Evolutionary conservation across 2,888 invertebrate species (phyloP), one percentile per base, ranked within the genome.

Genomic region (Corythucha ciliata): DNA sequence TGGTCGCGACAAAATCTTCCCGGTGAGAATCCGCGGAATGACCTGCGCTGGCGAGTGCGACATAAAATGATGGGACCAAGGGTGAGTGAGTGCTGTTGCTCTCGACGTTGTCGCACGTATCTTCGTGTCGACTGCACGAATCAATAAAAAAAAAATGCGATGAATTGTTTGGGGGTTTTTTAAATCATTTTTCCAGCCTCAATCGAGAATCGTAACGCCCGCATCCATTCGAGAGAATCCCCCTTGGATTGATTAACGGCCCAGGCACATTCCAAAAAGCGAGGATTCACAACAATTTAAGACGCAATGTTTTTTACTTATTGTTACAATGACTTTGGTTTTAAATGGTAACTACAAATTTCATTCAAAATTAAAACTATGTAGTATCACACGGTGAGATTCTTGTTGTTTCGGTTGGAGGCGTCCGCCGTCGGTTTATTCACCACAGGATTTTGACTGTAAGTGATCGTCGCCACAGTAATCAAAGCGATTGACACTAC

Each of bases 371-470:
- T 33, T 33, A 16, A 33, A 14, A 16, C 33, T 33, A 33, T 33
- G 14, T 33, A 14, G n/a, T 3, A 16, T 14, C 6, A 33, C 14
- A n/a, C 16, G 33, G 6, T 33, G 33, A 24, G 26, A 33, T 18
- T 39, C 29, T 48, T 50, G n/a, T 36, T n/a, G 26, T 49, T 55
- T 10, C 27, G 12, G 20, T 51, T 56, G 24, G 45, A 47, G 10
- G n/a, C n/a, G n/a, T n/a, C n/a, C n/a, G n/a, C n/a, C n/a, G n/a
- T n/a, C n/a, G n/a, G n/a, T n/a, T n/a, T n/a, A n/a, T n/a, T n/a
- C n/a, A n/a, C n/a, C n/a, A 94, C 89, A 1, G 94, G 94, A 72
- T 88, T 88, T 68, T 83, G 83, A 5, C 91, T 82, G 71, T 94
- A 94, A 64, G 94, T 72, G 61, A 81, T 78, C 12, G 90, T 84